Evolutionary conservation across 1,140 invertebrate species (phyloP), one percentile per base, ranked within the genome.

Genomic region (Plectus sambesii): DNA sequence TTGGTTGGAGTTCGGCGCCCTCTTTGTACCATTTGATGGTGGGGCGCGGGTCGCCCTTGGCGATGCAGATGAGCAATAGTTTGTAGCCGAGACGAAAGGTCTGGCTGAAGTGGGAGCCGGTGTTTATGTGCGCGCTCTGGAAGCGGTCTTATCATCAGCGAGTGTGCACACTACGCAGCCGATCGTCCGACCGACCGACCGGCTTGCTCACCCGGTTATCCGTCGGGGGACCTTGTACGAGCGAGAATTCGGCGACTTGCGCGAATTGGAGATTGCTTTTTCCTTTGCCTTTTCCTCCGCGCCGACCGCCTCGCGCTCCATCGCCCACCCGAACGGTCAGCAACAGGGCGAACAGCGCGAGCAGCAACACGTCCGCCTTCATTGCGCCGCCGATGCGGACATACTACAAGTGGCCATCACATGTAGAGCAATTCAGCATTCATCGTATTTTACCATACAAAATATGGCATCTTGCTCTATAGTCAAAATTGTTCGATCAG

Each of bases 131-230:
- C 12, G 63, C 63, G 33, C 63, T 67, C 63, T 66, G 45, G 27
- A 62, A 61, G 23, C n/a, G n/a, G n/a, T n/a, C n/a, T n/a, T n/a
- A n/a, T n/a, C n/a, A n/a, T n/a, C n/a, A n/a, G n/a, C n/a, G n/a
- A n/a, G n/a, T n/a, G n/a, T n/a, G n/a, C n/a, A n/a, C n/a, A n/a
- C n/a, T n/a, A n/a, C n/a, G n/a, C n/a, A n/a, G n/a, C n/a, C n/a
- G n/a, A n/a, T n/a, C n/a, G n/a, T n/a, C n/a, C n/a, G n/a, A n/a
- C n/a, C n/a, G n/a, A n/a, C n/a, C n/a, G n/a, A n/a, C n/a, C n/a
- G n/a, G n/a, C n/a, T n/a, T n/a, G n/a, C 60, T 68, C 43, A 69
- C 64, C 42, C 66, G 39, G 54, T 68, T 68, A 42, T 67, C 64
- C 3, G 63, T 42, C 20, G 66, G 19, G 26, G 52, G n/a, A 8